Base-by-base conservation (phyloP, 1,140 invertebrate species). In the Adelges cooleyi region DNA sequence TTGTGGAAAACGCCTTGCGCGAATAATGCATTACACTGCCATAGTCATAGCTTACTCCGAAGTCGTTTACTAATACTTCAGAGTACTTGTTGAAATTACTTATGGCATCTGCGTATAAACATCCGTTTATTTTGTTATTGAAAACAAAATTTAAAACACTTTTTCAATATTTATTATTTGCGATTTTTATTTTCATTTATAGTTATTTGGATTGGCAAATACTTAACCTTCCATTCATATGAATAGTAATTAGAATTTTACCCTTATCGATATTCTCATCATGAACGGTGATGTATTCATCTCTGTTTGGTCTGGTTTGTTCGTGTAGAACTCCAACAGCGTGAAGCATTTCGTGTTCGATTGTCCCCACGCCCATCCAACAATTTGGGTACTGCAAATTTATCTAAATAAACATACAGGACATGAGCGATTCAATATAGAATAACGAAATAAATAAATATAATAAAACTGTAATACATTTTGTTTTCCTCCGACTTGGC, bases 291-390 rank as follows among this genome's bases (percentile, higher is more conserved):
- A 93, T 83, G 71, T 80, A 87, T 23, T 83, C 75, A 70, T 92
- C 90, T 18, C 91, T 76, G 68, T 93, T 90, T 27, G 76, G 79
- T 25, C 90, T 79, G 69, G 84, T 90, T 72, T 93, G 90, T 71
- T 93, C 90, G 72, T 95, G 91, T 71, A 87, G 80, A 74, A 93
- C 92, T 1, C 91, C 91, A 18, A 87, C 70, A 0, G 86, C 84
- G 69, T 95, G 90, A 79, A 92, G 85, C 68, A 94, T 73, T 73
- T 95, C 90, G 70, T 94, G 90, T 27, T 87, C 76, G n/a, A 87
- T 78, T 0, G 86, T 89, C 3, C 86, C 85, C 42, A 85, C 82
- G 67, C 84, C 84, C 33, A 72, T 70, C 0, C 89, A 75, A 71
- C 90, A 92, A 2, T 85, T 86, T 1, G 86, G 84, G 0, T 76